Evolutionary conservation across 2,113 vertebrate genomes (phyloP).

Genomic region (Gymnarchus niloticus): DNA sequence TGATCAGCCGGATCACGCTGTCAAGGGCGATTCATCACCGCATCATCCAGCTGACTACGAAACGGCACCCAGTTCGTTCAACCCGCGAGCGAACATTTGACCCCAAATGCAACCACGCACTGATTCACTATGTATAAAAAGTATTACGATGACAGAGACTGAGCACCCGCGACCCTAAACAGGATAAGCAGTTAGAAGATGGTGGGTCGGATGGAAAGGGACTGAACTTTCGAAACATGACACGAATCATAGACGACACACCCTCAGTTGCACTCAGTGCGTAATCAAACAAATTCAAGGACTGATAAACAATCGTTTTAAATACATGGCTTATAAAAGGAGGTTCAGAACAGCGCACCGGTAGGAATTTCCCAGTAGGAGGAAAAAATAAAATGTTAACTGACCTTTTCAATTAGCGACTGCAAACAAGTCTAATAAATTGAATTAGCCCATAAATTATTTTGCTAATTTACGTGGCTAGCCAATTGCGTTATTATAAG

Average conservation of each 20-base stretch:
- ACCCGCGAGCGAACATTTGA: no score
- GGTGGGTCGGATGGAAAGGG: no score
- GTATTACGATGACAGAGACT: not conserved
- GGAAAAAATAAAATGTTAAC: not conserved
- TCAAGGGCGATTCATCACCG: not conserved
- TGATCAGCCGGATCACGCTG: conserved; percentile 95
- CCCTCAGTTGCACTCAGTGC: not conserved
- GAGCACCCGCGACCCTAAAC: no score
- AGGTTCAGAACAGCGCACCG: not conserved
- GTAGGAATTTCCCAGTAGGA: not conserved
- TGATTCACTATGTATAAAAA: not conserved
- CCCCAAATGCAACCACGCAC: not conserved
- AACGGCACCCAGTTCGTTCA: no score
- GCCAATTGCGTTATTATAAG: not conserved
- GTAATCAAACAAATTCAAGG: not conserved
- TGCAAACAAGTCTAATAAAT: not conserved
- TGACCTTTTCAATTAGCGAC: not conserved
- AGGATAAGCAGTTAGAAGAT: no score
- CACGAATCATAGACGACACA: not conserved
- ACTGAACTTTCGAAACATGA: not conserved
- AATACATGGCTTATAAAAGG: not conserved
- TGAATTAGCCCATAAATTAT: not conserved
- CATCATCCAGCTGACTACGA: not conserved
- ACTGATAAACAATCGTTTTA: not conserved
- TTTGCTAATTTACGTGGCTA: not conserved